Evolutionary conservation across 1,140 invertebrate species (phyloP).

Genomic region (Rhynchophorus ferrugineus): DNA sequence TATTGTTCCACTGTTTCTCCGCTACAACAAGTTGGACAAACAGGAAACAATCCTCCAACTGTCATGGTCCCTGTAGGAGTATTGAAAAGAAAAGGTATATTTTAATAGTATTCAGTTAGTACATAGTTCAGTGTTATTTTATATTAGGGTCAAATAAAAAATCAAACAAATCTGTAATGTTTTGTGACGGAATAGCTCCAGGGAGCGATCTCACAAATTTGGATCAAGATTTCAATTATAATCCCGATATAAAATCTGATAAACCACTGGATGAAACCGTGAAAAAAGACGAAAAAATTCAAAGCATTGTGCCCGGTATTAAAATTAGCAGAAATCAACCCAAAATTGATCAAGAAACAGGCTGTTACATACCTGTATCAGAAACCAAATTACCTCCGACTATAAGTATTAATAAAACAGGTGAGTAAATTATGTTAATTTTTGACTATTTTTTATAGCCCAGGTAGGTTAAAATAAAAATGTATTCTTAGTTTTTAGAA

Average conservation of each 20-base stretch:
- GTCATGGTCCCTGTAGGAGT: slow-evolving; percentile 83
- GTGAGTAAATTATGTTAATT: slow-evolving; percentile 34
- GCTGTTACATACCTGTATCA: slow-evolving; percentile 51
- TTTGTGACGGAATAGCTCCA: slow-evolving; percentile 85
- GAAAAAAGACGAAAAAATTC: slow-evolving; percentile 2
- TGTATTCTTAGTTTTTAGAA: too few relatives aligned
- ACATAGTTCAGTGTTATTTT: slow-evolving; percentile 3
- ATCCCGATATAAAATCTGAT: slow-evolving; percentile 11
- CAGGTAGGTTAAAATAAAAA: too few relatives aligned
- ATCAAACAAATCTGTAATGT: slow-evolving; percentile 75
- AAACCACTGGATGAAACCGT: slow-evolving; percentile 7
- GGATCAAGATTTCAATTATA: slow-evolving; percentile 44
- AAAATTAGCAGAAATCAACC: slow-evolving; percentile 41
- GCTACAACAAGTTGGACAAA: slow-evolving; percentile 55
- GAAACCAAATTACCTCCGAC: slow-evolving; percentile 49
- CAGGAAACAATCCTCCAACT: slow-evolving; percentile 52
- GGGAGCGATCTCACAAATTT: slow-evolving; percentile 81
- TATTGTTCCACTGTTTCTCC: slow-evolving; percentile 84
- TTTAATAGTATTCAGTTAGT: not conserved
- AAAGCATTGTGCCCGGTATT: slow-evolving; percentile 12
- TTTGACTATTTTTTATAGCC: too few relatives aligned
- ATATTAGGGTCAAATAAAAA: slow-evolving; percentile 43
- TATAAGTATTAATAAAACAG: slow-evolving; percentile 49
- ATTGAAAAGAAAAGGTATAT: slow-evolving; percentile 63
- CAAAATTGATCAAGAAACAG: slow-evolving; percentile 45